Evolutionary conservation across 1,140 invertebrate species (phyloP).

Genomic region (Drosophila funebris): DNA sequence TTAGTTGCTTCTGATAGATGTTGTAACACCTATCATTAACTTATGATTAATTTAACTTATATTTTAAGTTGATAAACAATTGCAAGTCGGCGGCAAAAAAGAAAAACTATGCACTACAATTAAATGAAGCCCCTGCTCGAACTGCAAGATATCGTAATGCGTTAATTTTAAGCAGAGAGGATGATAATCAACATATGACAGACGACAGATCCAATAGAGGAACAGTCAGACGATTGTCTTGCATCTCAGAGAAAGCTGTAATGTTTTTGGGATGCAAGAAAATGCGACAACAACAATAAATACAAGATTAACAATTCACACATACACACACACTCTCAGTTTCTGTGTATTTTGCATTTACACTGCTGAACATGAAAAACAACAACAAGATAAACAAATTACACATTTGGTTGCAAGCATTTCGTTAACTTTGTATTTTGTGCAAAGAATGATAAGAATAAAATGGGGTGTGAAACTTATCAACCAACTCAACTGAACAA

Average conservation of each 20-base stretch:
- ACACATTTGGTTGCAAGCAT: constrained; percentile 23
- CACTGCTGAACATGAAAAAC: constrained; percentile 14
- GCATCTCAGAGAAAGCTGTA: neutral
- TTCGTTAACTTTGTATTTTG: constrained; percentile 15
- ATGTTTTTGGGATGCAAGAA: neutral
- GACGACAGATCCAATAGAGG: neutral
- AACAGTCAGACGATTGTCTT: neutral
- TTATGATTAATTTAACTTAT: constrained; percentile 70
- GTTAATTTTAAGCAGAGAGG: constrained; percentile 9
- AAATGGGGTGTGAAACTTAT: constrained; percentile 18
- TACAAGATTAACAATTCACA: neutral
- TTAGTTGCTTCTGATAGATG: constrained; percentile 45
- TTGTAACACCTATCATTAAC: constrained; percentile 57
- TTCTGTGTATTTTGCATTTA: constrained; percentile 38
- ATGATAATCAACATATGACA: constrained; percentile 7
- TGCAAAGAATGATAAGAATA: constrained; percentile 6
- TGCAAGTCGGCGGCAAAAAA: constrained; percentile 61
- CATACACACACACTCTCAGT: neutral
- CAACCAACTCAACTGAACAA: constrained; percentile 56
- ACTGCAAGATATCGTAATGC: constrained; percentile 7
- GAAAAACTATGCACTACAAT: constrained; percentile 27
- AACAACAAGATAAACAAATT: constrained; percentile 1
- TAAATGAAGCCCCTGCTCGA: constrained; percentile 4
- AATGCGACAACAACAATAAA: neutral
- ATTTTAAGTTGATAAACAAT: constrained; percentile 64